Percentiles rank a stretch among this genome's conserved stretches.
These are phyloP conservation scores for Luperina testacea DNA, from an alignment of 2,888 invertebrate species.

Conservation along the genomic window DNA sequence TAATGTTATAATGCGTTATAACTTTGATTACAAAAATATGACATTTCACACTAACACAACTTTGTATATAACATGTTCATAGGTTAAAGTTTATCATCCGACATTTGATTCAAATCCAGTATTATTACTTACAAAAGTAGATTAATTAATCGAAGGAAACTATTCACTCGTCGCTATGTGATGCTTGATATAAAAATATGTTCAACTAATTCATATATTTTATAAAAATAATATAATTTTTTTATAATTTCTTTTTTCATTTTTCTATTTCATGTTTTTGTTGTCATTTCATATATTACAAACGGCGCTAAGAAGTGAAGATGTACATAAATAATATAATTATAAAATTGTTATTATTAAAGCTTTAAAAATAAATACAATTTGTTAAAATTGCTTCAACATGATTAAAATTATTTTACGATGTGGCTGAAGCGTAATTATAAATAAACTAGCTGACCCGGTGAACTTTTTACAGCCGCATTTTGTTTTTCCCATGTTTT, in stretches of 20 bases:
- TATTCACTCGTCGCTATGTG: conserved; percentile 17
- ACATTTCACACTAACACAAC: conserved; percentile 45
- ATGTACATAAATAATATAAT: neutral
- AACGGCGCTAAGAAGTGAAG: neutral
- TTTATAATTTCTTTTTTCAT: neutral
- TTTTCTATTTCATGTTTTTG: neutral
- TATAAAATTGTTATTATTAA: neutral
- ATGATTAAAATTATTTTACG: neutral
- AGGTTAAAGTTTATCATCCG: conserved; percentile 57
- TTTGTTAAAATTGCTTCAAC: neutral
- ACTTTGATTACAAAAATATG: conserved; percentile 61
- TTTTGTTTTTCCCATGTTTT: no score
- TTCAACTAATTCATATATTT: conserved; percentile 25
- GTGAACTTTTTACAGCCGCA: no score
- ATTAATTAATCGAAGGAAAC: conserved; percentile 22
- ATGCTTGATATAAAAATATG: conserved; percentile 45
- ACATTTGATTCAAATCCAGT: conserved; percentile 57
- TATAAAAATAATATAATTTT: conserved; percentile 39
- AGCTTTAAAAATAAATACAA: conserved; percentile 10
- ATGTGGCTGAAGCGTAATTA: neutral
- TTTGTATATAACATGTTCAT: conserved; percentile 36
- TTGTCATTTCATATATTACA: neutral
- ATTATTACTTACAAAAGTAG: conserved; percentile 41
- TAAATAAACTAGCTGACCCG: neutral
- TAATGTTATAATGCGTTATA: conserved; percentile 45